These are phyloP conservation scores for Brachionus rotundiformis DNA, from an alignment of 1,140 invertebrate genomes.

Conservation along the genomic window DNA sequence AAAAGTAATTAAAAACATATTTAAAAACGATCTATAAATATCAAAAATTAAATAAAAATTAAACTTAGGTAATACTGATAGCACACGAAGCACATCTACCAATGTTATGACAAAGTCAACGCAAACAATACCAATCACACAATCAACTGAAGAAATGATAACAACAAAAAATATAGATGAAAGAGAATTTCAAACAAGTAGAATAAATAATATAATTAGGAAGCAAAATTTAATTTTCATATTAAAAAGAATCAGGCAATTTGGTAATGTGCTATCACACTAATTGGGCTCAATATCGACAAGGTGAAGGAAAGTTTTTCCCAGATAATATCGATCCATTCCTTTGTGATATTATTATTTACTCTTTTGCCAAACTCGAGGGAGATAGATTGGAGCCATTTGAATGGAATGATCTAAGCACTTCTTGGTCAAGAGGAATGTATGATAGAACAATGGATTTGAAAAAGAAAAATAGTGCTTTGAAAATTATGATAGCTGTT, in stretches of 20 bases:
- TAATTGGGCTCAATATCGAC: constrained; percentile 85
- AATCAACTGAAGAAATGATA: not conserved
- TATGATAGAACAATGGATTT: constrained; percentile 35
- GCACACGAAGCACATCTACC: not conserved
- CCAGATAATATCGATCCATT: constrained; percentile 81
- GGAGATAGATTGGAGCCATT: constrained; percentile 72
- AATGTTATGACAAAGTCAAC: not conserved
- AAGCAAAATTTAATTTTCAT: not conserved
- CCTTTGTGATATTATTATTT: constrained; percentile 88
- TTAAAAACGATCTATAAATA: not conserved
- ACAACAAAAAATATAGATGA: not conserved
- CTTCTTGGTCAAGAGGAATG: constrained; percentile 29
- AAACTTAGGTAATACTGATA: not conserved
- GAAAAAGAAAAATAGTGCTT: not conserved
- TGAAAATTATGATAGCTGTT: constrained; percentile 27
- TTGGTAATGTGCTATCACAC: constrained; percentile 80
- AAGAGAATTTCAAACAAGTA: not conserved
- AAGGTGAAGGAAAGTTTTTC: constrained; percentile 79
- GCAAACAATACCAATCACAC: not conserved
- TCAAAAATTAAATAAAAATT: not conserved
- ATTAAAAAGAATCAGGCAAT: not conserved
- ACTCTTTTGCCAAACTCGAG: constrained; percentile 78
- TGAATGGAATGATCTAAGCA: constrained; percentile 77
- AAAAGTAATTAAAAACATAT: not conserved
- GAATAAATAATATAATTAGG: not conserved